Evolutionary conservation across 1,140 invertebrate species (phyloP), one percentile per base, ranked within the genome.

Genomic region (Cydia amplana): DNA sequence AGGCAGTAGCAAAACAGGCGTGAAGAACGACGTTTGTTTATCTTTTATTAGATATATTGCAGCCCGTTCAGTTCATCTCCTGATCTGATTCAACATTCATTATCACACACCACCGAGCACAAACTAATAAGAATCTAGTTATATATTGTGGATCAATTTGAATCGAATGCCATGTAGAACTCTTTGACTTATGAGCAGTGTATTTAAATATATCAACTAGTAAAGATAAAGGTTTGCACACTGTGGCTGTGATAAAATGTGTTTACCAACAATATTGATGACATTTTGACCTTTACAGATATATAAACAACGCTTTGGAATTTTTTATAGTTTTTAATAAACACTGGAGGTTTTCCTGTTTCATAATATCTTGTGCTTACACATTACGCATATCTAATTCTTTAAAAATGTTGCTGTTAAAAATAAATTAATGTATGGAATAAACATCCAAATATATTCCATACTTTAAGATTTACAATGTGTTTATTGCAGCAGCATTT

Each of bases 251-350:
- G 55, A 60, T 60, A 60, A 60, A 60, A 60, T 23, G 20, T 60
- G 55, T 60, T 60, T 60, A 60, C 55, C 55, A 60, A 60, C 55
- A 60, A 2, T 10, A 60, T 5, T 51, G 55, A 60, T 60, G 55
- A 60, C 55, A 60, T 23, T 23, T n/a, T 60, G 55, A 20, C 55
- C 55, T 23, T 12, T 23, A 23, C 55, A 23, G 9, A n/a, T 60
- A 10, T 60, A 60, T 55, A 55, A 55, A 55, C 51, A 55, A 55
- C 20, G n/a, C 51, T 55, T 55, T 55, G 51, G 51, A 55, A 55
- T n/a, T 55, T 55, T 55, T 23, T 60, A 51, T 51, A 23, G 7
- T 60, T 60, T 60, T 12, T 10, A 60, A 12, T 60, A 60, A 60
- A 60, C 18, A 60, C n/a, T 60, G 18, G n/a, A 23, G 18, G n/a